Conservation (phyloP, 1,140 invertebrate species). For the Aphelenchoides fujianensis region DNA sequence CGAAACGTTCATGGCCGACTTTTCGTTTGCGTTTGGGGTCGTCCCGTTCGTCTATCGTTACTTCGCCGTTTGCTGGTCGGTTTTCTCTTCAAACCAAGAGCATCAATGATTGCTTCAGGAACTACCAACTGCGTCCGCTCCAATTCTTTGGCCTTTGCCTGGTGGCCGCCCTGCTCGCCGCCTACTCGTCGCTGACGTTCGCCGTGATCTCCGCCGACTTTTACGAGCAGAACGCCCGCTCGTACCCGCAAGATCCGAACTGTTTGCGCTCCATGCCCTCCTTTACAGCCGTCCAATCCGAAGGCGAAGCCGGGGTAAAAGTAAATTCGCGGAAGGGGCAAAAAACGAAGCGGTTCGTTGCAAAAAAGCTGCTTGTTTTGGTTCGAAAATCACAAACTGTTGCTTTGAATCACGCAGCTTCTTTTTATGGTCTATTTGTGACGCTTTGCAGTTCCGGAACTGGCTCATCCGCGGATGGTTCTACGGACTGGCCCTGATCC, state of each 20-base stretch:
- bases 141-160: not conserved
- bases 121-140: not conserved
- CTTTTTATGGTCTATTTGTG: too few relatives aligned
- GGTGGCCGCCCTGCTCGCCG: not conserved
- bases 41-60: slow-evolving; percentile 1
- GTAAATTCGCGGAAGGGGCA: too few relatives aligned
- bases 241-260: not conserved
- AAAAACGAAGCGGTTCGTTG: too few relatives aligned
- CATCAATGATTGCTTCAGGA: too few relatives aligned
- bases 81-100: too few relatives aligned
- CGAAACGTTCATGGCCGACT: not conserved
- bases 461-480: not conserved
- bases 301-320: too few relatives aligned
- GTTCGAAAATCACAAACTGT: too few relatives aligned
- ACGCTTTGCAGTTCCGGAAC: too few relatives aligned
- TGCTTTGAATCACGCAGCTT: not conserved
- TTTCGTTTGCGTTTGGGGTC: not conserved
- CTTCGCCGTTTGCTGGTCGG: not conserved
- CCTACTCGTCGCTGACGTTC: not conserved
- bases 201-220: not conserved
- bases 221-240: not conserved
- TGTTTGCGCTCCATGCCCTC: not conserved
- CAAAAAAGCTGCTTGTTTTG: too few relatives aligned
- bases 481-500: not conserved
- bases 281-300: not conserved